phyloP scores from a whole-genome alignment of 2,888 invertebrate genomes.

The Sinopyrophorus schimmeli region DNA sequence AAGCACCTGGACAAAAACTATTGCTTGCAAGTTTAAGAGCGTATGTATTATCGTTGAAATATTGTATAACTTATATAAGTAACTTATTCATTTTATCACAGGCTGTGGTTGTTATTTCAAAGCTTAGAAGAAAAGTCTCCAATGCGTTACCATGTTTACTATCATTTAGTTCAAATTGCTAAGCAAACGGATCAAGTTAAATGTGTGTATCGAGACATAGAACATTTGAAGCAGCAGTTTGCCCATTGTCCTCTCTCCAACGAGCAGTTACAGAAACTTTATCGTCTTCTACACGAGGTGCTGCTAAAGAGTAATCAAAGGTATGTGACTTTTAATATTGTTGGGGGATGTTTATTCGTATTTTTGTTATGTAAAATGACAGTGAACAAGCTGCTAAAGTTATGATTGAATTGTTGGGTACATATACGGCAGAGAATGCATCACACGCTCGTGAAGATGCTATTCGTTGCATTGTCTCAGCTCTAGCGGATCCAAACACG shows the following conservation, averaged over 20 bases:
- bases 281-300: constrained; percentile 86
- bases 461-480: constrained; percentile 92
- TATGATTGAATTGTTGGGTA: constrained; percentile 95
- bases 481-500: constrained; percentile 92
- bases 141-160: constrained; percentile 90
- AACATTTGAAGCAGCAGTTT: constrained; percentile 80
- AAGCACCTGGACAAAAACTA: constrained; percentile 80
- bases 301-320: constrained; percentile 83
- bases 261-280: constrained; percentile 89
- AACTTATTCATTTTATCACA: constrained; percentile 52
- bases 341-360: too few relatives aligned
- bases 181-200: constrained; percentile 84
- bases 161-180: constrained; percentile 86
- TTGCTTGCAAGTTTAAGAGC: constrained; percentile 82
- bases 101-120: constrained; percentile 89
- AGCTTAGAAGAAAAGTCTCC: constrained; percentile 83
- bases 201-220: constrained; percentile 83
- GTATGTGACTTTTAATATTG: constrained; percentile 53
- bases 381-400: constrained; percentile 93
- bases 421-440: constrained; percentile 97
- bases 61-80: not conserved
- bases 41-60: constrained; percentile 60
- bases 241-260: constrained; percentile 78
- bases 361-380: too few relatives aligned
- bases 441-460: constrained; percentile 97